phyloP scores from a whole-genome alignment of 2,888 invertebrate species.

The Habrosyne pyritoides region DNA sequence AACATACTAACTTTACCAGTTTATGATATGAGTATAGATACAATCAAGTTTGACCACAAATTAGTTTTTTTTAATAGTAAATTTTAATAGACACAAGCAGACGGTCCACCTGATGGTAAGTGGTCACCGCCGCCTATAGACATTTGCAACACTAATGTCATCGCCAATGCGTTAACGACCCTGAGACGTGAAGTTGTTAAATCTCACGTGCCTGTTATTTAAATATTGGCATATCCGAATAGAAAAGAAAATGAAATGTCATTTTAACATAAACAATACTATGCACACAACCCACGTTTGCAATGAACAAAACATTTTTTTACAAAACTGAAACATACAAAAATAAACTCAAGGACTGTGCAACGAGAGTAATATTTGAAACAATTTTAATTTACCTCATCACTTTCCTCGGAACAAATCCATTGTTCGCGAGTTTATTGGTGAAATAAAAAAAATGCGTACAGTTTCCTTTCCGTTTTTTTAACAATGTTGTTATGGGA shows the following conservation, averaged over 20 bases:
- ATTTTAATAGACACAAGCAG: too few relatives aligned
- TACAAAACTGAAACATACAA: not conserved
- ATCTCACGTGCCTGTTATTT: too few relatives aligned
- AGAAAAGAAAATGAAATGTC: not conserved
- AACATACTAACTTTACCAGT: too few relatives aligned
- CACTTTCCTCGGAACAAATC: constrained; percentile 20
- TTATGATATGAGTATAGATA: too few relatives aligned
- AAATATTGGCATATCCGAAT: not conserved
- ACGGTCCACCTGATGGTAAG: too few relatives aligned
- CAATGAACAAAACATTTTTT: not conserved
- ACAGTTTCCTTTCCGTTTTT: constrained; percentile 41
- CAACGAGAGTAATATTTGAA: not conserved
- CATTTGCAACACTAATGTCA: too few relatives aligned
- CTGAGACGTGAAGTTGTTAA: too few relatives aligned
- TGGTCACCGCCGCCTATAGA: too few relatives aligned
- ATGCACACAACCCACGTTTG: not conserved
- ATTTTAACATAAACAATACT: not conserved
- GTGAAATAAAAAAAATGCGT: constrained; percentile 34
- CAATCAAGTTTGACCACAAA: too few relatives aligned
- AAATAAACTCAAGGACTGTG: not conserved
- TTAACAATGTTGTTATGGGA: constrained; percentile 50
- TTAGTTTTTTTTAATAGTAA: too few relatives aligned
- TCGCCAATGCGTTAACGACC: too few relatives aligned
- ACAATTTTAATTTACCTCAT: constrained; percentile 10
- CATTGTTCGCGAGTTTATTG: constrained; percentile 28